Evolutionary conservation across 35 echinoderm and acorn worm species (phyloP), one percentile per base, ranked within the genome.

Genomic region (Stichopus chloronotus): DNA sequence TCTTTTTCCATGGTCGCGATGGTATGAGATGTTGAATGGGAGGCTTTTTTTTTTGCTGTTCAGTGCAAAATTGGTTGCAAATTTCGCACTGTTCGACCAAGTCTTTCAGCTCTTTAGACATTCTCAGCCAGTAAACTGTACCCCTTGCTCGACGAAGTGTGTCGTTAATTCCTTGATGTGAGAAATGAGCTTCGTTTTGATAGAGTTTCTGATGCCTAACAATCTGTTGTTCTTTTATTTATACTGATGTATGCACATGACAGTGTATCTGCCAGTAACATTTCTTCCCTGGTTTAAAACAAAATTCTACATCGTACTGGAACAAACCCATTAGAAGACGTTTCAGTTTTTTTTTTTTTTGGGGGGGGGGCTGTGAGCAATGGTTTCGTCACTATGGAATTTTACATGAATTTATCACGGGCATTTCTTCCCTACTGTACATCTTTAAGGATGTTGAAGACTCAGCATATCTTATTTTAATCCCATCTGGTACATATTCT

Each of bases 261-360:
- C 71, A 76, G 71, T n/a, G 71, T 76, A 76, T 76, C 71, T 76
- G 71, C 71, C 71, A 76, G 5, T 5, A 76, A 14, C 5, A 5
- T 76, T 76, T 23, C 24, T 76, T 76, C 71, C 71, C 4, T 76
- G 71, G 71, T 76, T 76, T 76, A 12, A 4, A 76, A 23, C 71
- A 76, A 12, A 76, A n/a, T 76, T 76, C 71, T 12, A 76, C 71
- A 76, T 76, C 71, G 11, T 76, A 76, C 71, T 76, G 71, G 17
- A 5, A 23, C 71, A 76, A 23, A 76, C 11, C 5, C 16, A 76
- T 76, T 23, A 76, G 11, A 76, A 76, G 71, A n/a, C 71, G 71
- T 12, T 76, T 4, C 71, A 76, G 71, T 76, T 23, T 4, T 23
- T 76, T 76, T 76, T 14, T 14, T n/a, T n/a, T n/a, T n/a, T n/a